These are phyloP conservation scores for Drosophila colorata DNA, from an alignment of 2,888 invertebrate species.

Conservation along the genomic window DNA sequence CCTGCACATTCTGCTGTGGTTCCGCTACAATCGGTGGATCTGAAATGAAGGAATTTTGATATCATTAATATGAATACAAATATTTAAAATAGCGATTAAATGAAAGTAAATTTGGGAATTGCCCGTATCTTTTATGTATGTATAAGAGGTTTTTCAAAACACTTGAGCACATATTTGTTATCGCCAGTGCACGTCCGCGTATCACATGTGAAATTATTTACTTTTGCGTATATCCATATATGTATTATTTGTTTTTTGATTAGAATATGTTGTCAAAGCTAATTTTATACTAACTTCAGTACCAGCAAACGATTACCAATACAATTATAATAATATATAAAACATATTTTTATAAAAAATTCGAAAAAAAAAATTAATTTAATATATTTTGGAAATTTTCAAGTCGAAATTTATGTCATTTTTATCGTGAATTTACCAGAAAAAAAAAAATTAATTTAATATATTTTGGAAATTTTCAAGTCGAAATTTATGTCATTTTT, in stretches of 20 bases:
- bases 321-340: no score
- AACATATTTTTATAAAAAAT: no score
- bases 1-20: slow-evolving; percentile 85
- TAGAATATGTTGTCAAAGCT: no score
- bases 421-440: no score
- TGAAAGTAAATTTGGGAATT: slow-evolving; percentile 10
- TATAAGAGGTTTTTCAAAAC: slow-evolving; percentile 25
- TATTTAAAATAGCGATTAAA: neutral
- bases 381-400: no score
- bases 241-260: neutral
- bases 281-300: no score
- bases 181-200: slow-evolving; percentile 17
- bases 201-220: slow-evolving; percentile 7
- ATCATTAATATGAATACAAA: neutral
- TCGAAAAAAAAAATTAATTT: no score
- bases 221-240: neutral
- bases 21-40: slow-evolving; percentile 96
- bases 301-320: no score
- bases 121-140: slow-evolving; percentile 14
- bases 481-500: no score
- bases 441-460: no score
- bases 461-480: no score
- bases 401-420: no score
- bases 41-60: slow-evolving; percentile 79
- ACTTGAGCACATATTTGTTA: slow-evolving; percentile 44